Conservation (phyloP, 2,888 invertebrate species). For the Thecophora atra region DNA sequence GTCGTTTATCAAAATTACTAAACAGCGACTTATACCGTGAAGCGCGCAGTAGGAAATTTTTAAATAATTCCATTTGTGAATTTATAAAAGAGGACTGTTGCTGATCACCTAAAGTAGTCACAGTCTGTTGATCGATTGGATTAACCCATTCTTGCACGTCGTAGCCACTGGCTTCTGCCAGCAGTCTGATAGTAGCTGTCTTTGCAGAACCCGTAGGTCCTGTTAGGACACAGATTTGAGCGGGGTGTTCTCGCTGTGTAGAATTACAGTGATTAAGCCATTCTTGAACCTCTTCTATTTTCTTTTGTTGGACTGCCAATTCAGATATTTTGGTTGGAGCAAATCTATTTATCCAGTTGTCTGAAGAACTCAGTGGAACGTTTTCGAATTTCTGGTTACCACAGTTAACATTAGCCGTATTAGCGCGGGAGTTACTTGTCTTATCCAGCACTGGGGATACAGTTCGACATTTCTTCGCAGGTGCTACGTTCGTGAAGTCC, state of each 20-base stretch:
- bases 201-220: conserved; percentile 90
- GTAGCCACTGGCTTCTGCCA: conserved; percentile 71
- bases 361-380: background rate
- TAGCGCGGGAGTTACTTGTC: background rate
- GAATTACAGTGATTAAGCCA: conserved; percentile 69
- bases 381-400: background rate
- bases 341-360: conserved; percentile 72
- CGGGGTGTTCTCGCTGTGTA: conserved; percentile 52
- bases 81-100: conserved; percentile 53
- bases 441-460: conserved; percentile 11
- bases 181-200: conserved; percentile 75
- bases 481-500: conserved; percentile 40
- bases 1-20: conserved; percentile 65
- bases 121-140: conserved; percentile 75
- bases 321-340: conserved; percentile 71
- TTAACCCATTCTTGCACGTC: conserved; percentile 81
- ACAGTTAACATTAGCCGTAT: background rate
- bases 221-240: conserved; percentile 74
- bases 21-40: conserved; percentile 74
- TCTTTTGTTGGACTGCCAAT: conserved; percentile 79
- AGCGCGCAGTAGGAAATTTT: conserved; percentile 80
- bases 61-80: conserved; percentile 76
- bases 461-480: conserved; percentile 26
- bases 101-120: conserved; percentile 59
- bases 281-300: conserved; percentile 75